Base-by-base conservation (phyloP, 2,797 vertebrate species). In the Notolabrus celidotus region DNA sequence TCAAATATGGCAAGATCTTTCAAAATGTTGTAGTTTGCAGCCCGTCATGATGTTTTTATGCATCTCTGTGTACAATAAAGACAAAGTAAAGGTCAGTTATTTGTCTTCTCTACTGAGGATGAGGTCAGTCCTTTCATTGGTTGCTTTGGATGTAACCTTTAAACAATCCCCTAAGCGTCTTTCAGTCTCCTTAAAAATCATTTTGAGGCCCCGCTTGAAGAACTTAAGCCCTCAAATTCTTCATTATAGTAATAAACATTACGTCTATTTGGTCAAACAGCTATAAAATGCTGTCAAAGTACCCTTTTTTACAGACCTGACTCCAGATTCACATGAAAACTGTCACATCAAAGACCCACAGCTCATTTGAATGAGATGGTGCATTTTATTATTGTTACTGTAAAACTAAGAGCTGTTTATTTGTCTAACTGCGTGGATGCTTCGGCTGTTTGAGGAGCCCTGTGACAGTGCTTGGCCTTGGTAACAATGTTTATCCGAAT, bases 321-420 rank as follows among this genome's bases (percentile, higher is more conserved):
- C 17, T 38, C 8, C n/a, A n/a, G 23, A 33, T 41, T 1, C 17
- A 31, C 36, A 17, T 46, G 4, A 47, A 51, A 29, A 7, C 15
- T 31, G 23, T 20, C 38, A 12, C 27, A 27, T 27, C 2, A 68
- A 25, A 53, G 39, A 11, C 19, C 1, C 5, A 7, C 10, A 11
- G 31, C 31, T 50, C 38, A 57, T 12, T 45, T 17, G 19, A 43
- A 14, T 27, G 14, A 64, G 17, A 43, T 25, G 16, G 2, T 25
- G 31, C 10, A 23, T 65, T 50, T 43, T 29, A 8, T 66, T 27
- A 25, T 54, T 29, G 36, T 69, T 56, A 10, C 19, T 27, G 5
- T 23, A 3, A 46, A 51, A 19, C 8, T 33, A 20, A 31, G 39
- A 65, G 31, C 57, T 52, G 51, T 71, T 65, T 52, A 64, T 80